phyloP scores from a whole-genome alignment of 1,140 invertebrate genomes.

The Pseudomyrmex gracilis region DNA sequence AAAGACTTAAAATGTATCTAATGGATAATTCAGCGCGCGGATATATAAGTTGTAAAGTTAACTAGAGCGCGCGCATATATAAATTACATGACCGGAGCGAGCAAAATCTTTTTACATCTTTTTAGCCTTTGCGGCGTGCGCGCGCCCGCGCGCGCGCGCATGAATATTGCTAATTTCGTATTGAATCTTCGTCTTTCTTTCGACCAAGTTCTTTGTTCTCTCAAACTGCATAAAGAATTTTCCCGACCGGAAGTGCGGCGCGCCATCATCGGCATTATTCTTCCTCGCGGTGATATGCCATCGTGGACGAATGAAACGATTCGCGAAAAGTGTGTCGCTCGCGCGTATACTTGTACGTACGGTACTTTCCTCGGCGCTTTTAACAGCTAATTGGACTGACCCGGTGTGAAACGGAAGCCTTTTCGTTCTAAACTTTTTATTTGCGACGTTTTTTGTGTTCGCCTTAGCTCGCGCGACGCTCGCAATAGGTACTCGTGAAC shows the following conservation, averaged over 20 bases:
- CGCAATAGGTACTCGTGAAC: conserved; percentile 25
- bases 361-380: conserved; percentile 13
- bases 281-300: conserved; percentile 3
- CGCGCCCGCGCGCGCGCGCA: conserved; percentile 35
- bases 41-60: conserved; percentile 68
- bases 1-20: conserved; percentile 71
- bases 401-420: conserved; percentile 15
- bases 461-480: neutral
- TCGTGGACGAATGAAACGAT: conserved; percentile 26
- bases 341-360: neutral
- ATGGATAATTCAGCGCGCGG: conserved; percentile 57
- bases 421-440: conserved; percentile 37
- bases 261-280: conserved; percentile 39
- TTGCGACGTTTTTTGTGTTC: conserved; percentile 4
- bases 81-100: conserved; percentile 66
- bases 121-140: neutral
- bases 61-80: conserved; percentile 63
- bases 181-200: conserved; percentile 29
- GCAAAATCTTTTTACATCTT: conserved; percentile 51
- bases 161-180: conserved; percentile 68
- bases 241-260: conserved; percentile 15
- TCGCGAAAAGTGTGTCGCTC: conserved; percentile 4
- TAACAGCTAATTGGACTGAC: conserved; percentile 42
- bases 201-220: conserved; percentile 29
- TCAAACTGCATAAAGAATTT: conserved; percentile 31